Evolutionary conservation across 2,888 invertebrate genomes (phyloP).

Genomic region (Pollenia griseotomentosa): DNA sequence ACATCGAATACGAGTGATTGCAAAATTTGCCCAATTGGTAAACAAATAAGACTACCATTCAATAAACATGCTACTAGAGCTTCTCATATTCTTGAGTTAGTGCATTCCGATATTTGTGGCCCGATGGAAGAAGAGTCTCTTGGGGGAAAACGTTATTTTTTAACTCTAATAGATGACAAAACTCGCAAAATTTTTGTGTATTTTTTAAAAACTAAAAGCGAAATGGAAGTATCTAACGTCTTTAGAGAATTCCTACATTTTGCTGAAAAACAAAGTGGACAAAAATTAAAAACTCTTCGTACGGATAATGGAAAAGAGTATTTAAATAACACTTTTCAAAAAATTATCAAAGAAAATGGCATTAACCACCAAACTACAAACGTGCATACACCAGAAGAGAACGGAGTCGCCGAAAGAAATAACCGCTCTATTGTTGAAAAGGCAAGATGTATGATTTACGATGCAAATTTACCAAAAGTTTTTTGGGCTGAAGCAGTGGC

Average conservation of each 20-base stretch:
- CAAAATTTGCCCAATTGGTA: slow-evolving; percentile 74
- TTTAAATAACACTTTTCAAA: slow-evolving; percentile 3
- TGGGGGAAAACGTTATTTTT: slow-evolving; percentile 52
- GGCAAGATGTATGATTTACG: slow-evolving; percentile 71
- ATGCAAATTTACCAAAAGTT: slow-evolving; percentile 61
- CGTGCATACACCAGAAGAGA: slow-evolving; percentile 50
- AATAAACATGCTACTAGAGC: slow-evolving; percentile 69
- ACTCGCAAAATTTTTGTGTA: slow-evolving; percentile 42
- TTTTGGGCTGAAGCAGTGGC: slow-evolving; percentile 74
- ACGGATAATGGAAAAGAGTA: slow-evolving; percentile 27
- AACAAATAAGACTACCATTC: slow-evolving; percentile 75
- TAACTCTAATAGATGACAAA: slow-evolving; percentile 57
- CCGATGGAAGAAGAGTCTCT: slow-evolving; percentile 79
- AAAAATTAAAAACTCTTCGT: slow-evolving; percentile 32
- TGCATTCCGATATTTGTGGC: slow-evolving; percentile 81
- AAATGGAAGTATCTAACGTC: slow-evolving; percentile 59
- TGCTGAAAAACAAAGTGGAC: slow-evolving; percentile 71
- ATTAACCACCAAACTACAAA: too few relatives aligned
- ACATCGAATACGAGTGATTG: slow-evolving; percentile 66
- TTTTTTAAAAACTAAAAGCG: slow-evolving; percentile 57
- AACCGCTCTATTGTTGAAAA: slow-evolving; percentile 75
- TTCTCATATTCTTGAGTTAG: slow-evolving; percentile 75
- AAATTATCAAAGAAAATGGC: slow-evolving; percentile 4
- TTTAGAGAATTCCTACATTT: slow-evolving; percentile 63
- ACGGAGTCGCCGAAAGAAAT: slow-evolving; percentile 57